Evolutionary conservation across 2,888 invertebrate genomes (phyloP), one percentile per base, ranked within the genome.

Genomic region (Phyllotreta striolata): DNA sequence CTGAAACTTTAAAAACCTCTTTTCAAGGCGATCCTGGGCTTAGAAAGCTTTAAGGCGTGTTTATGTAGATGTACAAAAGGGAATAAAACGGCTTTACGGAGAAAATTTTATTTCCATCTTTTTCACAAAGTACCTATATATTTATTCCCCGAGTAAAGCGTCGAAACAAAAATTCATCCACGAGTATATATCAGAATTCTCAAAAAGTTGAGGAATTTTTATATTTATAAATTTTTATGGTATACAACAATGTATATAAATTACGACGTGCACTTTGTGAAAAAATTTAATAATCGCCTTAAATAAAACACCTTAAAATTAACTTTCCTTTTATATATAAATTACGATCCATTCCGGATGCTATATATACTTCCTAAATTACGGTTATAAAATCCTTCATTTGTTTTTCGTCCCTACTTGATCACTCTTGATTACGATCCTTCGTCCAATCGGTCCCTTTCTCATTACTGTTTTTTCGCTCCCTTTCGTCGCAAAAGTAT

Each of bases 391-490:
- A 59, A 57, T 46, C 13, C 24, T 14, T 59, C 43, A 52, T 59
- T 59, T 52, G 44, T 52, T 59, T 58, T 59, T 52, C 44, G 43
- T 59, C 37, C 41, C 59, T 57, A 44, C 38, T 52, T 59, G 51
- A 35, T 58, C 40, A 10, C 49, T n/a, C 58, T 40, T 40, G 39
- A 35, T 51, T 52, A 51, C 59, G 10, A 51, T 35, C 37, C 14
- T 58, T 9, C 14, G 38, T 57, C 12, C 55, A 3, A 43, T 43
- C 38, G 35, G 13, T 34, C 34, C 38, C 12, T 58, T 35, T 56
- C 56, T 35, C 1, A 41, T 49, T 49, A 58, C 52, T 38, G 52
- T 52, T 52, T 52, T 52, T 52, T 24, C 24, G 52, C 52, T 38
- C 52, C 38, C 39, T 38, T 38, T 52, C 52, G 39, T 12, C 39